Evolutionary conservation across 2,888 invertebrate genomes (phyloP).

Genomic region (Zootermopsis nevadensis): DNA sequence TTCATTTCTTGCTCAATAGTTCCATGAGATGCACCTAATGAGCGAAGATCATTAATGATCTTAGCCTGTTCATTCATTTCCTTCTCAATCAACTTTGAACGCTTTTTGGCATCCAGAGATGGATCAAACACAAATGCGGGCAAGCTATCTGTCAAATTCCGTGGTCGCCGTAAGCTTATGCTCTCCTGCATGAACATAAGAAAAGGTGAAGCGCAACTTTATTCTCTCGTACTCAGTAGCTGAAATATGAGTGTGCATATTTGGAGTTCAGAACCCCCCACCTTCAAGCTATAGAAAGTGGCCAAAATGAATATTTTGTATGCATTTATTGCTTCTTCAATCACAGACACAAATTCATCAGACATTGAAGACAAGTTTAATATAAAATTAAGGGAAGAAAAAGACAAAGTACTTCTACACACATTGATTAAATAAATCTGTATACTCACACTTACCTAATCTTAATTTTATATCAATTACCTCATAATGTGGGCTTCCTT

Average conservation of each 20-base stretch:
- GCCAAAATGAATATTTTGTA: no score
- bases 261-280: no score
- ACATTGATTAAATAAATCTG: not conserved
- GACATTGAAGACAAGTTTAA: not conserved
- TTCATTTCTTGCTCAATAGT: slow-evolving; percentile 94
- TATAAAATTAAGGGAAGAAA: not conserved
- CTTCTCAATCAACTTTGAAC: slow-evolving; percentile 93
- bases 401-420: not conserved
- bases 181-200: slow-evolving; percentile 68
- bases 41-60: slow-evolving; percentile 91
- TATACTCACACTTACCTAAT: not conserved
- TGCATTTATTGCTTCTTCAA: not conserved
- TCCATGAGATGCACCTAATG: slow-evolving; percentile 87
- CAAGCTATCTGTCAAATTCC: slow-evolving; percentile 78
- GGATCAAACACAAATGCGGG: slow-evolving; percentile 88
- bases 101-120: slow-evolving; percentile 80
- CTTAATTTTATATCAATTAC: slow-evolving; percentile 28
- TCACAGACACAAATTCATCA: not conserved
- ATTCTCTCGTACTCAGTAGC: not conserved
- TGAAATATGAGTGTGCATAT: no score
- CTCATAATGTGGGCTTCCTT: not conserved
- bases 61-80: slow-evolving; percentile 98
- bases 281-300: no score
- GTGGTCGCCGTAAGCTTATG: slow-evolving; percentile 71
- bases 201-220: not conserved